phyloP scores from a whole-genome alignment of 2,888 invertebrate genomes.

The Aleiodes testaceus region DNA sequence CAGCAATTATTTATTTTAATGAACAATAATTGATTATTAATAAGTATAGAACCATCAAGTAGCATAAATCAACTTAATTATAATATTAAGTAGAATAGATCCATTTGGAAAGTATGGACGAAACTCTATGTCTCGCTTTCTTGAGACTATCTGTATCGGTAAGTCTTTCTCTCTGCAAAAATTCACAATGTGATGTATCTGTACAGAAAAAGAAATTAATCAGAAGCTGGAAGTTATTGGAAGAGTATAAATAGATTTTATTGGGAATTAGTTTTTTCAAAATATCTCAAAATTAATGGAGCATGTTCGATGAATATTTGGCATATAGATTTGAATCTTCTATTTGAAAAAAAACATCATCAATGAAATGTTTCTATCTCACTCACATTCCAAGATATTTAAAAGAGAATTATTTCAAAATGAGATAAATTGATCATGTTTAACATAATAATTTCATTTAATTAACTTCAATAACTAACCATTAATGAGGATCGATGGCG shows the following conservation, averaged over 20 bases:
- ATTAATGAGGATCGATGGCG: constrained; percentile 64
- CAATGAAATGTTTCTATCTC: no score
- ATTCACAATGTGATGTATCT: constrained; percentile 15
- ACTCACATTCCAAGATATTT: no score
- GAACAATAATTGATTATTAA: no score
- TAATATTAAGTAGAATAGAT: not conserved
- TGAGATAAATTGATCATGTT: no score
- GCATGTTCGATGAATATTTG: no score
- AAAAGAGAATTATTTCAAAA: no score
- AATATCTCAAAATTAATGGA: no score
- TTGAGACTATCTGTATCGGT: constrained; percentile 2
- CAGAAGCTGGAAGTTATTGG: not conserved
- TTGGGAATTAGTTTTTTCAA: not conserved
- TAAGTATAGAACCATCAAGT: no score
- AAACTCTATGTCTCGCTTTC: not conserved
- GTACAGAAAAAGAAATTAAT: not conserved
- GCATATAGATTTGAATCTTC: no score
- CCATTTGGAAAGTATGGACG: constrained; percentile 1
- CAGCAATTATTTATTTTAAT: no score
- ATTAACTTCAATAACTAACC: constrained; percentile 53
- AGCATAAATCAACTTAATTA: not conserved
- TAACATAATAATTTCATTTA: not conserved
- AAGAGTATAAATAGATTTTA: not conserved
- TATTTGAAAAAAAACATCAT: no score
- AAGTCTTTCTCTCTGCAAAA: not conserved